Base-by-base conservation (phyloP, 2,888 invertebrate genomes). In the Coenonympha glycerion region DNA sequence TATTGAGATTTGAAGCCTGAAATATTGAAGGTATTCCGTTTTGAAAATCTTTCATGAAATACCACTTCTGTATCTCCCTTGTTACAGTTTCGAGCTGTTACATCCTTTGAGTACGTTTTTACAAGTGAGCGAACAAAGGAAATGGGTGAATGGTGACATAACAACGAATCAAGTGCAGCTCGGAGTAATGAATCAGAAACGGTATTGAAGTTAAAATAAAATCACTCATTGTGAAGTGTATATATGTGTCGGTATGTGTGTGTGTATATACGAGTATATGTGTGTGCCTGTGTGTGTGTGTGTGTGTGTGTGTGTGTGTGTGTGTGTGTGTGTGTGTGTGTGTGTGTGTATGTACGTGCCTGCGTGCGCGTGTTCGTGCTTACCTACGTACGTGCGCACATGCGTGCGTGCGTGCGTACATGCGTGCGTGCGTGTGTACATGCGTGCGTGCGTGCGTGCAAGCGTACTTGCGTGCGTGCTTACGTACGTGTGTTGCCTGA, bases 1-100 rank as follows among this genome's bases (percentile, higher is more conserved):
- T 87, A 87, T 86, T 80, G 85, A 86, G 85, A 87, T 87, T 84
- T 87, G 86, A 85, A 82, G 77, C 9, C 76, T 84, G 77, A 85
- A 85, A 85, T 85, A 86, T 86, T 84, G 78, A 82, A 84, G 79
- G 78, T 83, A 79, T 80, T 79, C 80, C 73, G 71, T 77, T 84
- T 73, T 84, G 72, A 82, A 84, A 84, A 74, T 78, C 74, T 75
- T 80, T 73, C 78, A 80, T 81, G 79, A 83, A 76, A 78, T 72
- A 71, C 69, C 68, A 67, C 60, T 67, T 63, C 65, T 59, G 58
- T 64, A 64, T 64, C 62, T 54, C 56, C 48, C 59, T 59, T 58
- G 51, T 63, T 56, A 60, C 40, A 41, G 36, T 11, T 33, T 44
- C 18, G 6, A 31, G 11, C 36, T 36, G 36, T 46, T 37, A 6